These are phyloP conservation scores for Ptychodera flava DNA, from an alignment of 35 echinoderm and acorn worm species.

Conservation along the genomic window DNA sequence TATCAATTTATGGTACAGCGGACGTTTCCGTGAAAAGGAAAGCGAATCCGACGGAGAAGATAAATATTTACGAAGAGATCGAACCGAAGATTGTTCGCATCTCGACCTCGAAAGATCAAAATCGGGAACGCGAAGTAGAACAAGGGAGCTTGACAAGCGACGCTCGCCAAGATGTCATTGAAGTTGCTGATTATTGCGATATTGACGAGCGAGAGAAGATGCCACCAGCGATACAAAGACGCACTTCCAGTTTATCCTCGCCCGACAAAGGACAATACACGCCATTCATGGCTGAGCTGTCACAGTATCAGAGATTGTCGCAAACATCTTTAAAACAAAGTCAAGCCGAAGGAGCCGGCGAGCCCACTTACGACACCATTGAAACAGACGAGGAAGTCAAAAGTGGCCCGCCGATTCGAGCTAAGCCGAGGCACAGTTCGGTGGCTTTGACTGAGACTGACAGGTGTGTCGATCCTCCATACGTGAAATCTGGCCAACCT, in stretches of 20 bases:
- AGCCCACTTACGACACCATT: background rate
- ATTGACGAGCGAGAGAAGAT: background rate
- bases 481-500: background rate
- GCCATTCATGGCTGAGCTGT: background rate
- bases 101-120: background rate
- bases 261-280: background rate
- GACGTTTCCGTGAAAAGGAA: background rate
- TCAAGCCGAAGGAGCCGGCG: background rate
- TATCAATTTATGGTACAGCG: background rate
- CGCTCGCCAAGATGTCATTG: background rate
- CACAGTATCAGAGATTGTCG: background rate
- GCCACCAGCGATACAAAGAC: background rate
- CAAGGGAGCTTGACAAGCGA: background rate
- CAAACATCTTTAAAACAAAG: background rate
- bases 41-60: background rate
- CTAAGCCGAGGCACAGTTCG: no score
- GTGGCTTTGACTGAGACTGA: no score
- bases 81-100: background rate
- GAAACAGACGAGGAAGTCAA: background rate
- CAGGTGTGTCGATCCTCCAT: no score
- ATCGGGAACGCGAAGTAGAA: no score
- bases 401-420: background rate
- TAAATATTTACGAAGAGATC: background rate
- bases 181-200: background rate
- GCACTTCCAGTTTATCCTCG: background rate